Evolutionary conservation across 2,113 vertebrate genomes (phyloP).

Genomic region (Gavia stellata): DNA sequence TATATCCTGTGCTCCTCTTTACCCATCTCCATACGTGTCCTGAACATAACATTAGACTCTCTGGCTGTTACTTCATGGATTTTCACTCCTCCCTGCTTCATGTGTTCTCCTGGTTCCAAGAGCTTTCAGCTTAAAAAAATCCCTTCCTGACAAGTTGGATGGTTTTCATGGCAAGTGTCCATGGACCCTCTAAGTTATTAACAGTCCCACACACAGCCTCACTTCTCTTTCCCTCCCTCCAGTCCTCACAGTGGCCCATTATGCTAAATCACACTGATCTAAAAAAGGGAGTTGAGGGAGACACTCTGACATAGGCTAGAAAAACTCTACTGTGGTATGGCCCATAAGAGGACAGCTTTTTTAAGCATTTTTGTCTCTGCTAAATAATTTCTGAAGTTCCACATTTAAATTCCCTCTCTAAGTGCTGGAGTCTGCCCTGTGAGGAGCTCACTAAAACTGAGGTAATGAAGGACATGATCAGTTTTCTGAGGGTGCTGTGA

Average conservation of each 20-base stretch:
- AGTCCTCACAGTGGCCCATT: conserved; percentile 1
- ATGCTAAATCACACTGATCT: not conserved
- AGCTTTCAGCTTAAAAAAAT: not conserved
- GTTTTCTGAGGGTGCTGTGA: conserved; percentile 22
- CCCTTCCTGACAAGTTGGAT: not conserved
- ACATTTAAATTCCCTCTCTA: not conserved
- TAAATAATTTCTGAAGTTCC: not conserved
- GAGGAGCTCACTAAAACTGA: not conserved
- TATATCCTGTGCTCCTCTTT: not conserved
- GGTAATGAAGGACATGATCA: not conserved
- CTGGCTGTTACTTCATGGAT: not conserved
- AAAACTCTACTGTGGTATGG: not conserved
- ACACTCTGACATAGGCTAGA: not conserved
- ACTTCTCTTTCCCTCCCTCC: not conserved
- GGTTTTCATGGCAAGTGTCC: not conserved
- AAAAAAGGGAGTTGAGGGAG: not conserved
- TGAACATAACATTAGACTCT: not conserved
- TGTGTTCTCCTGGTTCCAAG: not conserved
- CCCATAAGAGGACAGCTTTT: not conserved
- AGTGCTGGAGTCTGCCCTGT: not conserved
- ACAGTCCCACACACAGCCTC: not conserved
- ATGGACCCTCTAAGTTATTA: not conserved
- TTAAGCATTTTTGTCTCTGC: not conserved
- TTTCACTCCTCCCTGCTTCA: not conserved
- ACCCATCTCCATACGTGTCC: not conserved